Evolutionary conservation across 2,797 vertebrate genomes (phyloP), one percentile per base, ranked within the genome.

Genomic region (Podarcis lilfordi): DNA sequence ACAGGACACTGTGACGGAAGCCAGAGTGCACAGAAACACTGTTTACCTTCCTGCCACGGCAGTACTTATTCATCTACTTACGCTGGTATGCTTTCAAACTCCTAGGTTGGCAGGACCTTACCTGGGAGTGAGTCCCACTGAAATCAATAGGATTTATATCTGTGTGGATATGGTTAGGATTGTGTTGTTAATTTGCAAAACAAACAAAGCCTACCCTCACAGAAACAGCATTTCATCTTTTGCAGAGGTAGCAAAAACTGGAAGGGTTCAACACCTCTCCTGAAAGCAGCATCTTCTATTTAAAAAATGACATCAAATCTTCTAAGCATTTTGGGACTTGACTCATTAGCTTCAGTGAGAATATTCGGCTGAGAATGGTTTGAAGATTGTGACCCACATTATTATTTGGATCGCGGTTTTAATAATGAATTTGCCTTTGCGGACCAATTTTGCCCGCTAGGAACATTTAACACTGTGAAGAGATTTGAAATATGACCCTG

Each of bases 341-440:
- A 8, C n/a, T 85, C 59, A 80, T 64, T 50, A 89, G 59, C 32
- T 85, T 80, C 61, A 50, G 8, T 40, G n/a, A 35, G 17, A 66
- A 75, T 23, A 85, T n/a, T 68, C 25, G 37, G 43, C 35, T 85
- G 79, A 85, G 32, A 80, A 68, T n/a, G 9, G 69, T 75, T 89
- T 80, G 40, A 81, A 68, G 43, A 85, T 5, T 55, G 69, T 66
- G 77, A 80, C n/a, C 68, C 59, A 81, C 74, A 80, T 85, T 64
- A 74, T 85, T 80, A 80, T 89, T 85, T 81, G 78, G 77, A 37
- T 76, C 83, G 68, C 7, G 11, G 25, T 75, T 85, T 76, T 81
- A 89, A 81, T 89, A 68, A 89, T 81, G 43, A 68, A 68, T 89
- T 85, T 89, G 83, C 40, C 59, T 89, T 89, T 85, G 59, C 35